Evolutionary conservation across 1,140 invertebrate genomes (phyloP).

Genomic region (Microplitis demolitor): DNA sequence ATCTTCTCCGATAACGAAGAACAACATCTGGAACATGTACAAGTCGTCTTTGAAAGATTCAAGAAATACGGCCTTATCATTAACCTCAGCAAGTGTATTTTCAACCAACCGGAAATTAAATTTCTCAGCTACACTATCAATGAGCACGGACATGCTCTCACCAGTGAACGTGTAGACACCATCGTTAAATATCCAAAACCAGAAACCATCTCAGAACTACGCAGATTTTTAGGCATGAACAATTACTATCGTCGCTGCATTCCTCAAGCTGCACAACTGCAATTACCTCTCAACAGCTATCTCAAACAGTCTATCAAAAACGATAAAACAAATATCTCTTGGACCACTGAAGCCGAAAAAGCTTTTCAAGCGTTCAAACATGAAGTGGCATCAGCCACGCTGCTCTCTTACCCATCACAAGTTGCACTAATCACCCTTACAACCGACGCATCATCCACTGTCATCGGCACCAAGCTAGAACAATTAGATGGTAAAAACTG

Average conservation of each 20-base stretch:
- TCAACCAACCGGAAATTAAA: constrained; percentile 29
- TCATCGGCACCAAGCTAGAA: not conserved
- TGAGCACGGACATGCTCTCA: not conserved
- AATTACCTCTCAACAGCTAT: too few relatives aligned
- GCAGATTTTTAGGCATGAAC: not conserved
- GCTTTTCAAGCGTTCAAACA: not conserved
- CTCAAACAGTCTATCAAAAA: too few relatives aligned
- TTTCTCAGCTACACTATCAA: constrained; percentile 45
- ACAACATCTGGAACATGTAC: constrained; percentile 38
- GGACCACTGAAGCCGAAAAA: not conserved
- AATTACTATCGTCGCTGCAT: not conserved
- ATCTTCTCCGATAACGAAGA: constrained; percentile 36
- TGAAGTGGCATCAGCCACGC: not conserved
- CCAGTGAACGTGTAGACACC: not conserved
- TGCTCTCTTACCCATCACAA: not conserved
- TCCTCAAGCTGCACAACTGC: not conserved
- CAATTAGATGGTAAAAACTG: not conserved
- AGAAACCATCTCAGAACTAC: not conserved
- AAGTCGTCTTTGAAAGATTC: constrained; percentile 37
- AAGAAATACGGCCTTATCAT: constrained; percentile 35
- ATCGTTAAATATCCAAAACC: not conserved
- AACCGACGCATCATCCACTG: constrained; percentile 2
- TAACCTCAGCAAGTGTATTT: constrained; percentile 42
- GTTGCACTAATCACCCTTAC: not conserved
- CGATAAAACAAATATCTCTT: constrained; percentile 1